Conservation (phyloP, 2,797 vertebrate genomes). For the Gephyroberyx darwinii region DNA sequence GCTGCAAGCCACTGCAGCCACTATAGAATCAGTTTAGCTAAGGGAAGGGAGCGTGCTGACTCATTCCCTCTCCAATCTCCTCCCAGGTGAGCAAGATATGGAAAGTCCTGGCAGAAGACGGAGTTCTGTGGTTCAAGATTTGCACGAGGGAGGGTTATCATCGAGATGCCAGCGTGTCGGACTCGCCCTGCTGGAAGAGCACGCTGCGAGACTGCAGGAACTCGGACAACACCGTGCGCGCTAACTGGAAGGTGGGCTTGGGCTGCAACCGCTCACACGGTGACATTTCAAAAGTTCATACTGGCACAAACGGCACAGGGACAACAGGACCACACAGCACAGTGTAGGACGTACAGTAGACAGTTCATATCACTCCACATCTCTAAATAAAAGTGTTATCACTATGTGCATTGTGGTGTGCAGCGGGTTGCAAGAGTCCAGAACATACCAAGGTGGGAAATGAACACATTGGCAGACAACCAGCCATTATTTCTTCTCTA, state of each 20-base stretch:
- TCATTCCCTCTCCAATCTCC: conserved; percentile 51
- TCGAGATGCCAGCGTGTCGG: conserved; percentile 81
- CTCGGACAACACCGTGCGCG: conserved; percentile 83
- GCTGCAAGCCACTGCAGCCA: neutral
- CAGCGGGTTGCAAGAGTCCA: neutral
- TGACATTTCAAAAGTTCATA: neutral
- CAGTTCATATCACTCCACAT: too few relatives aligned
- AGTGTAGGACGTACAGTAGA: too few relatives aligned
- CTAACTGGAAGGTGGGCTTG: conserved; percentile 93
- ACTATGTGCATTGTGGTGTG: too few relatives aligned
- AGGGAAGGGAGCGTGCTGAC: conserved; percentile 49
- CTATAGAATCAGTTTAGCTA: conserved; percentile 35
- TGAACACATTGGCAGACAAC: too few relatives aligned
- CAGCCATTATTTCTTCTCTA: too few relatives aligned
- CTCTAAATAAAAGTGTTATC: too few relatives aligned
- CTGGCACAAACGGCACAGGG: too few relatives aligned
- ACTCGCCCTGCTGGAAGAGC: conserved; percentile 92
- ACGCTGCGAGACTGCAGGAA: conserved; percentile 87
- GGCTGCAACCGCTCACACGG: neutral
- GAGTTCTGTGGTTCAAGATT: conserved; percentile 90
- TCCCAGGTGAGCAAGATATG: conserved; percentile 92
- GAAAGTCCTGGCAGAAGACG: conserved; percentile 92
- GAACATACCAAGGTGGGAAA: neutral
- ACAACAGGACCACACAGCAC: too few relatives aligned
- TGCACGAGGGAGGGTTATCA: conserved; percentile 89